Percentiles rank a stretch among this genome's conserved stretches.
phyloP scores from a whole-genome alignment of 2,113 vertebrate species.

The Bambusicola thoracicus region DNA sequence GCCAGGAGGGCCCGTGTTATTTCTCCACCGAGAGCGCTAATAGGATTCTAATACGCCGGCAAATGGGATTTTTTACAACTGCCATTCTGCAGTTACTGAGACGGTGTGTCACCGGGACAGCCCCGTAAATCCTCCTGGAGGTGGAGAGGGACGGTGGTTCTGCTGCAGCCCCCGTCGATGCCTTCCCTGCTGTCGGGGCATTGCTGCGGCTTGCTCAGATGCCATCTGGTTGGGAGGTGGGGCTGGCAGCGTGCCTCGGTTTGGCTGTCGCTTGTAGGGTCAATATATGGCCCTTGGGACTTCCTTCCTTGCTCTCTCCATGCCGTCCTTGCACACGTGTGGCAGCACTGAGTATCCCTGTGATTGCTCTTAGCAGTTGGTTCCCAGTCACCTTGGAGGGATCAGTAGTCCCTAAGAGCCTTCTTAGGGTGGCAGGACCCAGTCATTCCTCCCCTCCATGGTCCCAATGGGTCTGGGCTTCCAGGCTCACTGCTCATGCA shows the following conservation, averaged over 20 bases:
- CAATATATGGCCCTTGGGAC: not conserved
- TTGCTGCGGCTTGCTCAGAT: rapidly evolving
- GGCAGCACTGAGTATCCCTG: not conserved
- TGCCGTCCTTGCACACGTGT: rapidly evolving
- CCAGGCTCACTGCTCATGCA: not conserved
- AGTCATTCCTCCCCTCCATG: rapidly evolving
- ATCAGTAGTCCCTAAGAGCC: not conserved
- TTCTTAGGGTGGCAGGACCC: rapidly evolving
- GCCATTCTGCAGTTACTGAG: constrained; percentile 78
- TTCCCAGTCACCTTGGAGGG: not conserved
- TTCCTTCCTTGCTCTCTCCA: rapidly evolving
- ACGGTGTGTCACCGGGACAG: constrained; percentile 69
- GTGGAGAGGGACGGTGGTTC: not conserved
- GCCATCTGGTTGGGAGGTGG: rapidly evolving
- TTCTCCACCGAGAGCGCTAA: constrained; percentile 79
- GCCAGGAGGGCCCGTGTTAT: constrained; percentile 74
- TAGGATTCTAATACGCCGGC: constrained; percentile 82
- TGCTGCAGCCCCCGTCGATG: rapidly evolving
- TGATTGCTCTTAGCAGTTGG: not conserved
- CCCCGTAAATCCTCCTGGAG: constrained; percentile 72
- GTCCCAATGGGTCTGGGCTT: rapidly evolving
- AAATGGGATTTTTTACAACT: constrained; percentile 87
- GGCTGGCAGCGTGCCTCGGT: too few species aligned
- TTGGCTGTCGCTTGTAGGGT: not conserved
- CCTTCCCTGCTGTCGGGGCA: not conserved